Percentiles rank a stretch among this genome's conserved stretches.
Conservation (phyloP, 1,140 invertebrate species). For the Reticulitermes speratus region DNA sequence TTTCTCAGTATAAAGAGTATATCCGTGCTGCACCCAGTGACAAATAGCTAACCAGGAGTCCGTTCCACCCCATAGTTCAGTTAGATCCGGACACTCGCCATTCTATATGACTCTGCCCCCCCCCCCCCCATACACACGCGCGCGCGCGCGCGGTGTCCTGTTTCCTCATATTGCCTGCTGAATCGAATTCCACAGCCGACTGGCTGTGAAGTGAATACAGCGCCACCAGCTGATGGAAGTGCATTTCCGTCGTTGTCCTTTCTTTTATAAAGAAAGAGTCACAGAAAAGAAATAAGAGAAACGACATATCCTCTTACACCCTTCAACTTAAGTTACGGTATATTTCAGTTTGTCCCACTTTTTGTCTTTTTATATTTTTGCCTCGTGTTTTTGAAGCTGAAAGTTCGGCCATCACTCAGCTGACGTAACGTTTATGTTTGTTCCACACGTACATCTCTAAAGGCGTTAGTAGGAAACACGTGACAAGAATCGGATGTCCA, state of each 20-base stretch:
- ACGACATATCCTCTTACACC: background rate
- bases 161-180: constrained; percentile 15
- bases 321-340: background rate
- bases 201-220: background rate
- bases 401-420: background rate
- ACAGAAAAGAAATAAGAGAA: background rate
- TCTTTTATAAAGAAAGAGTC: background rate
- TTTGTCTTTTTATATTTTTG: background rate
- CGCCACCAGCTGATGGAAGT: background rate
- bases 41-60: background rate
- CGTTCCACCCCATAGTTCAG: background rate
- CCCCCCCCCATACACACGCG: background rate
- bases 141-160: background rate
- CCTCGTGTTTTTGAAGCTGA: background rate
- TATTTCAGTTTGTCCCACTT: background rate
- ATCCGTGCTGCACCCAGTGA: background rate
- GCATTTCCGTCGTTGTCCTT: background rate
- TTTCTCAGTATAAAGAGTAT: background rate
- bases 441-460: background rate
- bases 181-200: constrained; percentile 5
- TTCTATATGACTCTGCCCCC: background rate
- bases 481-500: background rate
- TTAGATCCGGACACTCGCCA: background rate
- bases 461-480: background rate
- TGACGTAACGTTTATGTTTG: background rate